Evolutionary conservation across 2,113 vertebrate genomes (phyloP).

Genomic region (Antidorcas marsupialis): DNA sequence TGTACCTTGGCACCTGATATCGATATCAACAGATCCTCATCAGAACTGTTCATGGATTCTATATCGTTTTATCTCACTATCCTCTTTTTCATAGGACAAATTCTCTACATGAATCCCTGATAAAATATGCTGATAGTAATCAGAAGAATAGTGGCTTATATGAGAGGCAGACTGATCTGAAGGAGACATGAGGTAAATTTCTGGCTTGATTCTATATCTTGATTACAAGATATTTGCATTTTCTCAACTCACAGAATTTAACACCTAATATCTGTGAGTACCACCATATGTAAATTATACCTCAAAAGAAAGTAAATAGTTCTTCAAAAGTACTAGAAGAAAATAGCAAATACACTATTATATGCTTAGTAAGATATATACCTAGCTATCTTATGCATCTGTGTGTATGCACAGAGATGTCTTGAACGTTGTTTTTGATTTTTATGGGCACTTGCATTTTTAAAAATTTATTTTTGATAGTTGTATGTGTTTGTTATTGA

Average conservation of each 20-base stretch:
- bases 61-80: neutral
- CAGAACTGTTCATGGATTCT: neutral
- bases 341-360: neutral
- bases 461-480: neutral
- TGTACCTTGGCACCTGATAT: neutral
- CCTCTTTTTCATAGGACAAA: neutral
- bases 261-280: neutral
- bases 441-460: neutral
- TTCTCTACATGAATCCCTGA: neutral
- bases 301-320: neutral
- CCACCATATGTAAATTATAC: neutral
- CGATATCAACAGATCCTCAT: neutral
- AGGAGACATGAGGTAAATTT: neutral
- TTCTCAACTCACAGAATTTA: neutral
- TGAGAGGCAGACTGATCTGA: neutral
- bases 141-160: neutral
- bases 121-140: neutral
- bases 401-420: neutral
- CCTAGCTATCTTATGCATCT: neutral
- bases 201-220: neutral
- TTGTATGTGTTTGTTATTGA: neutral
- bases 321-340: neutral
- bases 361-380: neutral
- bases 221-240: neutral
- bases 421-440: neutral